These are phyloP conservation scores for Myodes glareolus DNA, from an alignment of 2,113 vertebrate species.

Conservation along the genomic window DNA sequence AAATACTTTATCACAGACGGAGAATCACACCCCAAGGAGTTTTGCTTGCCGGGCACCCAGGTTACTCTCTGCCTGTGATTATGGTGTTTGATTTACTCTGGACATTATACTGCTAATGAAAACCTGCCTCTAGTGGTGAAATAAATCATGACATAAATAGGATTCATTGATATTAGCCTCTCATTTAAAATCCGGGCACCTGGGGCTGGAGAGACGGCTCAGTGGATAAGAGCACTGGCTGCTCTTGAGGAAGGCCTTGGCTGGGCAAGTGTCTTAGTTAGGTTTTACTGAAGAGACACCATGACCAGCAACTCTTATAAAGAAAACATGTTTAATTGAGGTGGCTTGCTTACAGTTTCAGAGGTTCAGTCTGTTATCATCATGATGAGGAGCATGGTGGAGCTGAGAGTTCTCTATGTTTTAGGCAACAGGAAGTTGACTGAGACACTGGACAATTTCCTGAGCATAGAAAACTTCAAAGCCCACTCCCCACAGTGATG, in stretches of 20 bases:
- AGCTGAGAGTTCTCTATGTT: no score
- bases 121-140: slow-evolving; percentile 7
- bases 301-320: no score
- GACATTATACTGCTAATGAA: slow-evolving; percentile 47
- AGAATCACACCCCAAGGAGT: neutral
- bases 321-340: no score
- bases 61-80: neutral
- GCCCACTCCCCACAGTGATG: no score
- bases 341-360: no score
- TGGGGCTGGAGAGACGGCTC: neutral
- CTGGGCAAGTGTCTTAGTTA: neutral
- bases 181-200: neutral
- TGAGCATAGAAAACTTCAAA: no score
- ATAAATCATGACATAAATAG: slow-evolving; percentile 9
- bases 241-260: neutral
- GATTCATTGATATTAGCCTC: neutral
- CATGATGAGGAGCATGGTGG: no score
- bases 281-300: no score
- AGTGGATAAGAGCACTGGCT: neutral
- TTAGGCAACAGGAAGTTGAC: no score
- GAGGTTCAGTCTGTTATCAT: no score
- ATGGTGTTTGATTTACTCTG: neutral
- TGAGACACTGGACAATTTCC: no score
- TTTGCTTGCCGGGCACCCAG: neutral
- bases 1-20: neutral